A percentile compares a stretch with the other conserved stretches of the same genome.
phyloP scores from a whole-genome alignment of 1,140 invertebrate genomes.

The Colletes latitarsis region DNA sequence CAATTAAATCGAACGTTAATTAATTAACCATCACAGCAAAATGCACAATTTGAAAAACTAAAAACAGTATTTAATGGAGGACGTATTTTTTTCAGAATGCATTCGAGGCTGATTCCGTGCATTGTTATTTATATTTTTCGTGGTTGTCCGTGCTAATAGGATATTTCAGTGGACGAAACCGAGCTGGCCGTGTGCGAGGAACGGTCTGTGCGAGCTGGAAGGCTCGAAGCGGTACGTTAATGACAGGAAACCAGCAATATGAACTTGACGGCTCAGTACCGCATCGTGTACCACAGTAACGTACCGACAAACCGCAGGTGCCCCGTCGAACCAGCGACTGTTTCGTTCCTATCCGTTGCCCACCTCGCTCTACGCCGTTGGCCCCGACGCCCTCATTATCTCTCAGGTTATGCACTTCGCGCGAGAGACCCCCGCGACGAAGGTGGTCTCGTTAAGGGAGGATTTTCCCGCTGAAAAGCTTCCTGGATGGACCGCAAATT shows the following conservation, averaged over 20 bases:
- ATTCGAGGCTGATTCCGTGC: too few relatives aligned
- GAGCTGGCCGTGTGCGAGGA: too few relatives aligned
- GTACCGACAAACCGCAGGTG: constrained; percentile 71
- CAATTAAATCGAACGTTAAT: too few relatives aligned
- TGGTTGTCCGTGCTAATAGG: too few relatives aligned
- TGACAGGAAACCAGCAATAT: constrained; percentile 81
- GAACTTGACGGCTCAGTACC: constrained; percentile 80
- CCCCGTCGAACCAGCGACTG: constrained; percentile 46
- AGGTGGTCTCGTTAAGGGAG: constrained; percentile 11
- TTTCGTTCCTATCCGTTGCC: constrained; percentile 24
- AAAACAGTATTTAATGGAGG: too few relatives aligned
- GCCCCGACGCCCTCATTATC: constrained; percentile 35
- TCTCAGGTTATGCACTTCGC: constrained; percentile 4
- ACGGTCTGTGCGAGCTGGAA: constrained; percentile 17
- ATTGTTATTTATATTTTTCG: too few relatives aligned
- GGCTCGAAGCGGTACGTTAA: constrained; percentile 75
- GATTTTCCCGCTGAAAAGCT: constrained; percentile 4
- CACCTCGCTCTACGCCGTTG: constrained; percentile 17
- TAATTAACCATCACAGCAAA: too few relatives aligned
- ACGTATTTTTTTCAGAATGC: too few relatives aligned
- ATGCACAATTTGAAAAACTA: too few relatives aligned
- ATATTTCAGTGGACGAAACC: too few relatives aligned
- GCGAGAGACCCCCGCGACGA: neutral
- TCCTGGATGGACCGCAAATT: neutral
- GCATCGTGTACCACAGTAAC: constrained; percentile 70